These are phyloP conservation scores for Thumatha senex DNA, from an alignment of 2,888 invertebrate genomes.

Conservation along the genomic window DNA sequence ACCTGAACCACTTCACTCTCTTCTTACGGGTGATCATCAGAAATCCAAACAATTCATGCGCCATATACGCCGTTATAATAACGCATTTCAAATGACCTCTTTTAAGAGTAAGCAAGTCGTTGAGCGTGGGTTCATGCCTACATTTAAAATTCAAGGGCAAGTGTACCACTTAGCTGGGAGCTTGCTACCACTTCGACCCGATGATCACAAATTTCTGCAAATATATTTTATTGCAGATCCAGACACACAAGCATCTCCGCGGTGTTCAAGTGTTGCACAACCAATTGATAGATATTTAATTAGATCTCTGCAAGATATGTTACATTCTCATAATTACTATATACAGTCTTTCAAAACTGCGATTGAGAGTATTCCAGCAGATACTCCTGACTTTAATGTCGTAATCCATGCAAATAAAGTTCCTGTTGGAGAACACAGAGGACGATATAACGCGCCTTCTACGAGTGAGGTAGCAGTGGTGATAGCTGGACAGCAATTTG, in stretches of 20 bases:
- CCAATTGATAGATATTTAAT: constrained; percentile 24
- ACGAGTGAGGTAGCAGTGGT: constrained; percentile 36
- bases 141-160: background rate
- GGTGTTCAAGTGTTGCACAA: constrained; percentile 25
- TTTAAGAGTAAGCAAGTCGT: constrained; percentile 15
- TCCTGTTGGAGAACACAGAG: constrained; percentile 31
- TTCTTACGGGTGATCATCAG: background rate
- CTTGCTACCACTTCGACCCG: constrained; percentile 23
- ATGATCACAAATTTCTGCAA: constrained; percentile 27
- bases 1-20: constrained; percentile 27
- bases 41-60: constrained; percentile 5
- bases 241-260: constrained; percentile 26
- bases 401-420: constrained; percentile 26
- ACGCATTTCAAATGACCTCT: constrained; percentile 35
- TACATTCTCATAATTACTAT: constrained; percentile 30
- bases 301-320: constrained; percentile 31
- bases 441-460: constrained; percentile 33
- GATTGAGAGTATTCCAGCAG: constrained; percentile 27
- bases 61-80: constrained; percentile 32
- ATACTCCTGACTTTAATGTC: constrained; percentile 17
- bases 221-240: constrained; percentile 31
- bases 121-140: constrained; percentile 15
- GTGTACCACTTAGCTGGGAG: constrained; percentile 22
- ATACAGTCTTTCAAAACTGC: constrained; percentile 32
- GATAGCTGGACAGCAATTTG: constrained; percentile 26